A percentile compares a stretch with the other conserved stretches of the same genome.
These are phyloP conservation scores for Rhegmatorhina hoffmannsi DNA, from an alignment of 2,113 vertebrate genomes.

Conservation along the genomic window DNA sequence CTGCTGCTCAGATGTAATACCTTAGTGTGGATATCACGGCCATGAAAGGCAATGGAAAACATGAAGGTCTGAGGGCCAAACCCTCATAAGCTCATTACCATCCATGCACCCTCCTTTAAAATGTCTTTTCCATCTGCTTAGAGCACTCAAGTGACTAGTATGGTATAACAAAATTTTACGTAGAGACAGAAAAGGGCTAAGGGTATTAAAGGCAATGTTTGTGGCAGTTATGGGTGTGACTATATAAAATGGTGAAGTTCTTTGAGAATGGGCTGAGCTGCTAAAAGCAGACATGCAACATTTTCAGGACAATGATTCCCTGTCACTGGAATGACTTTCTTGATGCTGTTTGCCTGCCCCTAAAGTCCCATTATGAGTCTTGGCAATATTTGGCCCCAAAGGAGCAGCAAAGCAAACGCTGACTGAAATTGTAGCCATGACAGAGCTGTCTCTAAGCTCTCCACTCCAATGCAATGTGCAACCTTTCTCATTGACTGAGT, in stretches of 20 bases:
- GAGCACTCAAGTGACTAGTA: not conserved
- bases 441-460: not conserved
- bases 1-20: not conserved
- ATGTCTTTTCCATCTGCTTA: not conserved
- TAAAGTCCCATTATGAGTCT: not conserved
- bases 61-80: not conserved
- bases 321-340: not conserved
- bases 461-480: not conserved
- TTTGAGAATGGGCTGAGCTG: not conserved
- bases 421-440: not conserved
- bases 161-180: not conserved
- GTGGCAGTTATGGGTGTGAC: rapidly evolving
- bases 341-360: rapidly evolving
- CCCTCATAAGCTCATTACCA: not conserved
- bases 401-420: not conserved
- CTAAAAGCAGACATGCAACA: not conserved
- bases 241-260: not conserved
- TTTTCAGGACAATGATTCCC: not conserved
- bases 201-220: not conserved
- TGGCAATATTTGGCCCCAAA: not conserved
- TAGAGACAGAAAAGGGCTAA: not conserved
- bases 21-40: not conserved
- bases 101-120: rapidly evolving
- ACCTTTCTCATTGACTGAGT: not conserved
- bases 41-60: not conserved